A percentile compares a stretch with the other conserved stretches of the same genome.
Conservation (phyloP, 2,113 vertebrate genomes). For the Neodon shergylaensis region DNA sequence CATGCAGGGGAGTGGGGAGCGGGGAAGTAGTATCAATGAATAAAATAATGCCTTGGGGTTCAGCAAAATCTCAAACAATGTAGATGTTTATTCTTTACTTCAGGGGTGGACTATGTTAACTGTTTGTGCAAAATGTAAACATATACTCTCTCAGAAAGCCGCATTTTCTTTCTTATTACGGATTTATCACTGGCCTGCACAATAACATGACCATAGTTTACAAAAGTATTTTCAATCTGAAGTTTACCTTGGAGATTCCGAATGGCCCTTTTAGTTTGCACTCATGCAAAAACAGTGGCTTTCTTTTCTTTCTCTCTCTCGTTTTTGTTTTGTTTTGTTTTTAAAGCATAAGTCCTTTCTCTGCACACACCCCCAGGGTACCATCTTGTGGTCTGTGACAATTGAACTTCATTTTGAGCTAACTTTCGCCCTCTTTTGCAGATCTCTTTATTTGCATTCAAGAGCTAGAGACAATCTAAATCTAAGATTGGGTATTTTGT, state of each 20-base stretch:
- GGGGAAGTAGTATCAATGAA: neutral
- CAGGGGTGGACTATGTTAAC: neutral
- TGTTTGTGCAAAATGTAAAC: neutral
- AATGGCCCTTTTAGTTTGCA: slow-evolving; percentile 60
- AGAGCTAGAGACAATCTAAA: slow-evolving; percentile 45
- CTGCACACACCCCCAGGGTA: slow-evolving; percentile 50
- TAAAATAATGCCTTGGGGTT: neutral
- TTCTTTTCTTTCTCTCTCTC: slow-evolving; percentile 58
- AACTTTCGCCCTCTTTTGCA: slow-evolving; percentile 38
- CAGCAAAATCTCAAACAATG: neutral
- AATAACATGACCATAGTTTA: slow-evolving; percentile 72
- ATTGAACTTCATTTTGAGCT: slow-evolving; percentile 59
- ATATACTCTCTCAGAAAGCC: slow-evolving; percentile 38
- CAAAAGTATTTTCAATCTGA: slow-evolving; percentile 74
- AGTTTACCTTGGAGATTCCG: slow-evolving; percentile 64
- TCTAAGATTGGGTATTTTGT: slow-evolving; percentile 42
- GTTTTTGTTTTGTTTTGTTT: neutral
- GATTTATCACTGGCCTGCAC: slow-evolving; percentile 63
- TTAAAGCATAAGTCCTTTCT: slow-evolving; percentile 66
- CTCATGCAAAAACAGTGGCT: slow-evolving; percentile 49
- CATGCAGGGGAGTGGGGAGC: no score
- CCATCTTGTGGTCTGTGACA: slow-evolving; percentile 68
- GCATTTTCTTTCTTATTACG: slow-evolving; percentile 62
- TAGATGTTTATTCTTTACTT: neutral
- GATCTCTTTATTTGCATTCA: slow-evolving; percentile 39